phyloP scores from a whole-genome alignment of 1,140 invertebrate species.

The Lamellibrachia luymesi region DNA sequence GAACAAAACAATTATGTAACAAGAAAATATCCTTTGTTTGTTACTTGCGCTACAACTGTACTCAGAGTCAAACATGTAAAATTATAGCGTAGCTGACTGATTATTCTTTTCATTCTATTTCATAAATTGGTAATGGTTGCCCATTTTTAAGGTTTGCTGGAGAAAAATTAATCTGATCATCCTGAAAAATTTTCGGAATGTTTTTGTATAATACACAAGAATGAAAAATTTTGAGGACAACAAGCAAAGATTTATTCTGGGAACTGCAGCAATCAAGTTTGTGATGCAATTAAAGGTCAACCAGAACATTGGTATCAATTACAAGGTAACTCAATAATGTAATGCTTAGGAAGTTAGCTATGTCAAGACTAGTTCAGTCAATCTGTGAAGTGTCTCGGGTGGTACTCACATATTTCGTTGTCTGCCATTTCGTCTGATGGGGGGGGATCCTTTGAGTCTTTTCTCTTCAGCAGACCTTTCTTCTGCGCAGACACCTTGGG shows the following conservation, averaged over 20 bases:
- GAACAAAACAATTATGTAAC: too few species aligned
- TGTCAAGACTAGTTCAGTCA: neutral
- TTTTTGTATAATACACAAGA: neutral
- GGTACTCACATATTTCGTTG: neutral
- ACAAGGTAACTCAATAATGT: neutral
- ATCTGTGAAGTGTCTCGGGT: neutral
- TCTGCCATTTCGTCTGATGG: neutral
- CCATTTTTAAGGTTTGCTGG: neutral
- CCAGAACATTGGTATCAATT: neutral
- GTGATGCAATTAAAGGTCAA: neutral
- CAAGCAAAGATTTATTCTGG: neutral
- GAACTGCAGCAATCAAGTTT: neutral
- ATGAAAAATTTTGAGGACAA: neutral
- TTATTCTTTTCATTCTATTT: neutral
- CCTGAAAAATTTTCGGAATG: neutral
- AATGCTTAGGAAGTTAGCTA: neutral
- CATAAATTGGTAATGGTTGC: neutral
- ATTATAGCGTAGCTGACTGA: neutral
- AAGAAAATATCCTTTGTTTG: neutral
- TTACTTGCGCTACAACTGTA: neutral
- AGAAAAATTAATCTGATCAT: neutral
- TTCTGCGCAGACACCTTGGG: constrained; percentile 8
- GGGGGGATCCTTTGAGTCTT: constrained; percentile 10
- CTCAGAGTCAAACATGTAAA: neutral
- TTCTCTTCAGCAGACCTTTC: constrained; percentile 18